Evolutionary conservation across 2,888 invertebrate genomes (phyloP).

Genomic region (Boloria euphrosyne): DNA sequence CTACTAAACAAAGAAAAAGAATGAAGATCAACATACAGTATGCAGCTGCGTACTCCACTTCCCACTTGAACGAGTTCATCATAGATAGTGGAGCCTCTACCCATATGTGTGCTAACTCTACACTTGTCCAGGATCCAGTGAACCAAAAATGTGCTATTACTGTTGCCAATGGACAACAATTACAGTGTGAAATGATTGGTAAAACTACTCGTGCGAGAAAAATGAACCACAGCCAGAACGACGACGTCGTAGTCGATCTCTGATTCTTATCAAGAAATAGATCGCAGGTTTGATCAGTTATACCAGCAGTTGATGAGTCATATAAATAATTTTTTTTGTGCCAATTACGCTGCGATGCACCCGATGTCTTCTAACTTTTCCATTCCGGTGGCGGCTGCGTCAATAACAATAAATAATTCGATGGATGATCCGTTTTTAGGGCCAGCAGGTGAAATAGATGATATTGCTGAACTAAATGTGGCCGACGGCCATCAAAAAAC

Average conservation of each 20-base stretch:
- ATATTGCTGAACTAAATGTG: conserved; percentile 20
- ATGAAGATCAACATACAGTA: conserved; percentile 4
- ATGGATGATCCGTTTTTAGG: too few species aligned
- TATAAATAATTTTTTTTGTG: conserved; percentile 19
- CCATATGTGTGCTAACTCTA: neutral
- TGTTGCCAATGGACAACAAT: conserved; percentile 3
- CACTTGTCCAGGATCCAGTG: neutral
- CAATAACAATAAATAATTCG: too few species aligned
- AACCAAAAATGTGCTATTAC: neutral
- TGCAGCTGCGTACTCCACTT: neutral
- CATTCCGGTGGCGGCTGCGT: neutral
- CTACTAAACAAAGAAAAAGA: neutral
- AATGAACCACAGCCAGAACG: neutral
- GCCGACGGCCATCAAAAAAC: conserved; percentile 24
- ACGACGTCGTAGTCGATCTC: neutral
- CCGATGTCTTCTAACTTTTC: neutral
- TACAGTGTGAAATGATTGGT: neutral
- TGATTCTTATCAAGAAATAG: conserved; percentile 14
- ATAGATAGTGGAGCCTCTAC: neutral
- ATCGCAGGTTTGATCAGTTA: conserved; percentile 30
- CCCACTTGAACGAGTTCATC: neutral
- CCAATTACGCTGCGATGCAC: neutral
- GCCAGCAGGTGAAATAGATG: neutral
- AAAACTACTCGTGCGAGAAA: neutral
- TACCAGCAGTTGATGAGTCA: conserved; percentile 36